Evolutionary conservation across 2,797 vertebrate species (phyloP).

Genomic region (Pygocentrus nattereri): DNA sequence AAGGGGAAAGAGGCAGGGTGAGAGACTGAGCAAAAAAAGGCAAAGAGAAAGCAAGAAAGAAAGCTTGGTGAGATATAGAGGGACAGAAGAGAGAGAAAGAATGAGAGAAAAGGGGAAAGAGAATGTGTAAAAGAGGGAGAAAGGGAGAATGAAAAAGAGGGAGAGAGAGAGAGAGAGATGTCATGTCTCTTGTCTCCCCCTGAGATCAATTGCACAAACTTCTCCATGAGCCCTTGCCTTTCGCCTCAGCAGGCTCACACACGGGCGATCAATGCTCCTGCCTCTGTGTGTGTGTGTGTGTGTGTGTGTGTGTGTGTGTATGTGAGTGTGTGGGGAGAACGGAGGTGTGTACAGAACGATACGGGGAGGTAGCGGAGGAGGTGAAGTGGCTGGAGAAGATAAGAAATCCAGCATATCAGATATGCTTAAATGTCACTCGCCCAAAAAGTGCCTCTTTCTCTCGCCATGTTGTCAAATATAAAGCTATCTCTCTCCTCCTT

Average conservation of each 20-base stretch:
- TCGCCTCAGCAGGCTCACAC: slow-evolving; percentile 65
- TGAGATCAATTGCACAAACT: slow-evolving; percentile 83
- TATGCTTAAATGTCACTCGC: slow-evolving; percentile 78
- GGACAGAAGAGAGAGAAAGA: neutral
- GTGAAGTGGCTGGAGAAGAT: slow-evolving; percentile 60
- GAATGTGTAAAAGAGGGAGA: slow-evolving; percentile 22
- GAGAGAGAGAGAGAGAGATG: slow-evolving; percentile 40
- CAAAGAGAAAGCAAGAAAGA: slow-evolving; percentile 14
- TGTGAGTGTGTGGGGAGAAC: slow-evolving; percentile 43
- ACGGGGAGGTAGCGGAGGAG: slow-evolving; percentile 47
- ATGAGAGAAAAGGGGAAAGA: slow-evolving; percentile 1
- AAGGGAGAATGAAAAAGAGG: slow-evolving; percentile 12
- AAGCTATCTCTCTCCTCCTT: slow-evolving; percentile 49
- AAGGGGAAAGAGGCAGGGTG: too few species aligned
- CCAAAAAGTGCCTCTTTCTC: slow-evolving; percentile 60
- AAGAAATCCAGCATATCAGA: slow-evolving; percentile 77
- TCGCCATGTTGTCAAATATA: slow-evolving; percentile 58
- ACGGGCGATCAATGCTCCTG: slow-evolving; percentile 57
- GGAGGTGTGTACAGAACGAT: slow-evolving; percentile 41
- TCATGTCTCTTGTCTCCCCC: slow-evolving; percentile 70
- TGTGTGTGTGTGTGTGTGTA: slow-evolving; percentile 28
- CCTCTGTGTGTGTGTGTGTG: slow-evolving; percentile 30
- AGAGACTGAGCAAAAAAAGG: slow-evolving; percentile 20
- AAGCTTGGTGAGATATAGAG: slow-evolving; percentile 27
- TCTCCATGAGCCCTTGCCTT: slow-evolving; percentile 73